A percentile compares a stretch with the other conserved stretches of the same genome.
Conservation (phyloP, 2,113 vertebrate genomes). For the Poecile atricapillus region DNA sequence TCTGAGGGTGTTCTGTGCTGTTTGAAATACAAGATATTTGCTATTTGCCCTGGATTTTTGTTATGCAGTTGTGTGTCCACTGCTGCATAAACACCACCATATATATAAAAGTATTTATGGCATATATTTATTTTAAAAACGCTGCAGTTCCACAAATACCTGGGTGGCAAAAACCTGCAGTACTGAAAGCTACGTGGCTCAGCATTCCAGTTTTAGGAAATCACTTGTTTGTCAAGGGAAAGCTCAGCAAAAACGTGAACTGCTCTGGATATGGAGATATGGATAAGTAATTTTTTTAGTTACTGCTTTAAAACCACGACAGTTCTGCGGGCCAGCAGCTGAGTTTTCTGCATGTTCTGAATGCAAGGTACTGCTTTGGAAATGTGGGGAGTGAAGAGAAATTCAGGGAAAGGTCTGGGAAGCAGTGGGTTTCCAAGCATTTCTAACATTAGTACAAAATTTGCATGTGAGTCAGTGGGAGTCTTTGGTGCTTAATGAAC, state of each 20-base stretch:
- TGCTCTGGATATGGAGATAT: no score
- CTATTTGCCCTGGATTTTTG: not conserved
- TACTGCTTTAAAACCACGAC: no score
- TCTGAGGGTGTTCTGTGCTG: not conserved
- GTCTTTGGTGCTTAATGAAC: slow-evolving; percentile 17
- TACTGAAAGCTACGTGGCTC: not conserved
- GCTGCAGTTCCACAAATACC: not conserved
- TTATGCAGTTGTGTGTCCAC: not conserved
- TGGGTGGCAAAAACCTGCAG: not conserved
- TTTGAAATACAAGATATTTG: not conserved
- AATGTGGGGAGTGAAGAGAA: not conserved
- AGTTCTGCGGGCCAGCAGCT: rapidly evolving
- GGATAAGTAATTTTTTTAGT: no score
- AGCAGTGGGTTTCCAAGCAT: not conserved
- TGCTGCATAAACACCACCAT: not conserved
- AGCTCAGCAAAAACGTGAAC: not conserved
- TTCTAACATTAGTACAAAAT: slow-evolving; percentile 1
- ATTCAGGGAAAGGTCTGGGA: not conserved
- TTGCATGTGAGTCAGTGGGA: slow-evolving; percentile 26
- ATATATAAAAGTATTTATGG: not conserved
- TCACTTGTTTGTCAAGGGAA: not conserved
- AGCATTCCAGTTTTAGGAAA: not conserved
- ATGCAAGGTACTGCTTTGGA: not conserved
- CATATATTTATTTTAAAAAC: not conserved
- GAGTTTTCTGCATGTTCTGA: not conserved